Percentiles rank a stretch among this genome's conserved stretches.
Conservation (phyloP, 2,113 vertebrate species). For the Nothocercus nigrocapillus region DNA sequence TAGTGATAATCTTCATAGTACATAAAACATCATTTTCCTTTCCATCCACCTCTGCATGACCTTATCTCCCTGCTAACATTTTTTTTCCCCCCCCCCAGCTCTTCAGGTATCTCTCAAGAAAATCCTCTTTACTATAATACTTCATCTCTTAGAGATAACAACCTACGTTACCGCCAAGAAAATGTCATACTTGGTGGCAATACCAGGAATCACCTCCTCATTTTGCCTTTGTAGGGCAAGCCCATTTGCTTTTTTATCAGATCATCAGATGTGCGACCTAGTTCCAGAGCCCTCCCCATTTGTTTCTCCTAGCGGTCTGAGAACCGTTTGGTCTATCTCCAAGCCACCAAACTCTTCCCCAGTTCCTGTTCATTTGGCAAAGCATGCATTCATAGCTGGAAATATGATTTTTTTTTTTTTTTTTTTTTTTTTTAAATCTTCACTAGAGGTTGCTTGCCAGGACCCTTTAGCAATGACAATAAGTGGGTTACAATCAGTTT, state of each 20-base stretch:
- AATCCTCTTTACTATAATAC: not conserved
- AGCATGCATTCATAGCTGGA: not conserved
- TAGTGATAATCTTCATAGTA: not conserved
- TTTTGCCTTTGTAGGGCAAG: not conserved
- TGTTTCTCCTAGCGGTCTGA: not conserved
- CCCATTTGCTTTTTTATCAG: not conserved
- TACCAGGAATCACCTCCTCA: not conserved
- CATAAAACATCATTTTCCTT: not conserved
- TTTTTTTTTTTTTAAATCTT: not conserved
- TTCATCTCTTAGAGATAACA: not conserved
- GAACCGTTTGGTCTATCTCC: not conserved
- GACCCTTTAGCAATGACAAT: not conserved
- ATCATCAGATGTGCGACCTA: not conserved
- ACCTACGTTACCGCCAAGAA: not conserved
- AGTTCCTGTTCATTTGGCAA: not conserved
- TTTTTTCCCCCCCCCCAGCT: not conserved
- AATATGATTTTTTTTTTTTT: not conserved
- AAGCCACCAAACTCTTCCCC: not conserved
- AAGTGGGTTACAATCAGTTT: not conserved
- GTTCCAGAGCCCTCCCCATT: not conserved
- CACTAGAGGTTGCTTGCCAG: not conserved
- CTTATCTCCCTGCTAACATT: not conserved
- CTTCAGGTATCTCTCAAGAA: not conserved
- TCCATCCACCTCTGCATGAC: not conserved
- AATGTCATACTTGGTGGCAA: too few relatives aligned